These are phyloP conservation scores for Myotis yumanensis DNA, from an alignment of 2,113 vertebrate species.

Conservation along the genomic window DNA sequence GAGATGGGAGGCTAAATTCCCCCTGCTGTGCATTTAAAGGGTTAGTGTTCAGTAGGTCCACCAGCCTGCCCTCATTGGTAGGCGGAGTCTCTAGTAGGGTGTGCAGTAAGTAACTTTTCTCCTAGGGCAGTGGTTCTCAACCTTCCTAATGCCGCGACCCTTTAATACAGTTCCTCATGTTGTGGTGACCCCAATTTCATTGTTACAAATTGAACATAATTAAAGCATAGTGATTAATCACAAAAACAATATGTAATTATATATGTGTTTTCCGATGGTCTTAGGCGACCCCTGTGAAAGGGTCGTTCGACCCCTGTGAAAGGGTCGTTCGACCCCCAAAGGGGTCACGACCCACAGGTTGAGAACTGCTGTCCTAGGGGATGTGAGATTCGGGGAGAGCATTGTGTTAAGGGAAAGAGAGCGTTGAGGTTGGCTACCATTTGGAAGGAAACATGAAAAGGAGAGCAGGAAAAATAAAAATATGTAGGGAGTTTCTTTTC, in stretches of 20 bases:
- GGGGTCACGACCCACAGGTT: too few relatives aligned
- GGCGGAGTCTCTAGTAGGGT: neutral
- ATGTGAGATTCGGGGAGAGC: neutral
- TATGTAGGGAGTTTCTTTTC: slow-evolving; percentile 9
- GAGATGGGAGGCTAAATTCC: neutral
- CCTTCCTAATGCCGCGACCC: too few relatives aligned
- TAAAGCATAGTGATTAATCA: too few relatives aligned
- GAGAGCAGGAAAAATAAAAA: neutral
- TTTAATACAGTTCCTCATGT: too few relatives aligned
- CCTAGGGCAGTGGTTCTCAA: neutral
- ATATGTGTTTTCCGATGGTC: too few relatives aligned
- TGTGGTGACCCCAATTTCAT: too few relatives aligned
- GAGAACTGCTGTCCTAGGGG: neutral
- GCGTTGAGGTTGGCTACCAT: too few relatives aligned
- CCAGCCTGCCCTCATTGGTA: neutral
- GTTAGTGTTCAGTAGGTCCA: neutral
- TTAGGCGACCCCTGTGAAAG: too few relatives aligned
- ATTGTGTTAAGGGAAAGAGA: neutral
- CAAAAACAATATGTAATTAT: too few relatives aligned
- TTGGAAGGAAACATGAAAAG: neutral
- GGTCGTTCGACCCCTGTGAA: too few relatives aligned
- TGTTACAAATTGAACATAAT: too few relatives aligned
- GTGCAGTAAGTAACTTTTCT: neutral
- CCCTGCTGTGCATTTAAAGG: neutral
- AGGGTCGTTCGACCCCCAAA: too few relatives aligned